Evolutionary conservation across 2,797 vertebrate species (phyloP), one percentile per base, ranked within the genome.

Genomic region (Bradypodion ventrale): DNA sequence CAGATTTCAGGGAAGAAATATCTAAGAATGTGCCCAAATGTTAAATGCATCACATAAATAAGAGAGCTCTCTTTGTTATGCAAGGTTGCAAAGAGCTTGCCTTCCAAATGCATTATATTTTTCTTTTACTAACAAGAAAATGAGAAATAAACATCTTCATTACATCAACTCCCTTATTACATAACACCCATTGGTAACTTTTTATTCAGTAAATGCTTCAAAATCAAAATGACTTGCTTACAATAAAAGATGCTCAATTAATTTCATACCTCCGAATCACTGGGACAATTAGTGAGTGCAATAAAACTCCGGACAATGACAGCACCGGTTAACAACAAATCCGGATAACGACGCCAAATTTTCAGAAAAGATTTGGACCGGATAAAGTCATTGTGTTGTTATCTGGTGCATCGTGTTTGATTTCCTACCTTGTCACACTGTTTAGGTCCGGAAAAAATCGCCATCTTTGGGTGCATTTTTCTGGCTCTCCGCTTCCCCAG

Each of bases 221-320:
- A 73, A 89, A 86, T 87, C 40, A 66, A 81, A 27, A 80, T 12
- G 0, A 7, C 86, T 0, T 0, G 1, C 70, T 87, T 75, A 5
- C 65, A 75, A 69, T 4, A 85, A 80, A 85, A 1, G 73, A 88
- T 80, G 83, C 84, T 13, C 5, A 74, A 32, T 42, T 78, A 42
- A 82, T 85, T 82, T 83, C 23, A 52, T 42, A 68, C 63, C 73
- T 83, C 59, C 78, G 25, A 10, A 66, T 15, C 76, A 8, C 2
- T 85, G 0, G 62, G 62, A 37, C 56, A 83, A 56, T 89, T 83
- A 73, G 78, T 56, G n/a, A 78, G 44, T 72, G 3, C 52, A 5
- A n/a, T n/a, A n/a, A n/a, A n/a, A n/a, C n/a, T n/a, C n/a, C n/a
- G n/a, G n/a, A n/a, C n/a, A n/a, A n/a, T n/a, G n/a, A n/a, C n/a